Evolutionary conservation across 2,797 vertebrate species (phyloP).

Genomic region (Xyrichtys novacula): DNA sequence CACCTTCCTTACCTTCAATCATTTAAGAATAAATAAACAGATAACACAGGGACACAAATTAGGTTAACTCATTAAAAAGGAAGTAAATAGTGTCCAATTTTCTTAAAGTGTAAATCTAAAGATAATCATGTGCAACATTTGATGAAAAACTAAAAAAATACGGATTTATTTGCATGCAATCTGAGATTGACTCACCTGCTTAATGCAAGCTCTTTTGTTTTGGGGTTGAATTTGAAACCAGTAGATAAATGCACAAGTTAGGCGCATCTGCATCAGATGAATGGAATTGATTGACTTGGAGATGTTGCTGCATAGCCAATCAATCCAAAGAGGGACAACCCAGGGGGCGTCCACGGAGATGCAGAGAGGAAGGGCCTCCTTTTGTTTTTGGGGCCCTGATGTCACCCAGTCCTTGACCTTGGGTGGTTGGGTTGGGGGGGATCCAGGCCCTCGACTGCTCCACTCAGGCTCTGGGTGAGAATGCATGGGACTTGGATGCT

Average conservation of each 20-base stretch:
- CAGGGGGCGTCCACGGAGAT: conserved; percentile 70
- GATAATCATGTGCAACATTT: conserved; percentile 54
- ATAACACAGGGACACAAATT: conserved; percentile 39
- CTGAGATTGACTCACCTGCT: conserved; percentile 58
- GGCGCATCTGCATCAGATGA: conserved; percentile 72
- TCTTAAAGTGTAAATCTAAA: conserved; percentile 44
- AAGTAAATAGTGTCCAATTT: conserved; percentile 42
- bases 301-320: conserved; percentile 78
- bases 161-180: conserved; percentile 38
- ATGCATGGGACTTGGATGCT: conserved; percentile 64
- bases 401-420: conserved; percentile 86
- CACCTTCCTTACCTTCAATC: conserved; percentile 44
- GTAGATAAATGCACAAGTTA: conserved; percentile 61
- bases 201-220: conserved; percentile 38
- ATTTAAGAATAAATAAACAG: conserved; percentile 51
- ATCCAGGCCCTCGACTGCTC: conserved; percentile 30
- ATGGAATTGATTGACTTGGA: conserved; percentile 83
- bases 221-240: conserved; percentile 46
- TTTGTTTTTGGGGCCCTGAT: conserved; percentile 76
- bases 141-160: conserved; percentile 16
- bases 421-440: conserved; percentile 35
- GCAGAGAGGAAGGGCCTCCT: conserved; percentile 66
- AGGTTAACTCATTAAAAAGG: conserved; percentile 49
- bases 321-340: conserved; percentile 71
- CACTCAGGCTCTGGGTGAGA: conserved; percentile 60